A percentile compares a stretch with the other conserved stretches of the same genome.
Evolutionary conservation across 2,888 invertebrate species (phyloP).

Genomic region (Neria commutata): DNA sequence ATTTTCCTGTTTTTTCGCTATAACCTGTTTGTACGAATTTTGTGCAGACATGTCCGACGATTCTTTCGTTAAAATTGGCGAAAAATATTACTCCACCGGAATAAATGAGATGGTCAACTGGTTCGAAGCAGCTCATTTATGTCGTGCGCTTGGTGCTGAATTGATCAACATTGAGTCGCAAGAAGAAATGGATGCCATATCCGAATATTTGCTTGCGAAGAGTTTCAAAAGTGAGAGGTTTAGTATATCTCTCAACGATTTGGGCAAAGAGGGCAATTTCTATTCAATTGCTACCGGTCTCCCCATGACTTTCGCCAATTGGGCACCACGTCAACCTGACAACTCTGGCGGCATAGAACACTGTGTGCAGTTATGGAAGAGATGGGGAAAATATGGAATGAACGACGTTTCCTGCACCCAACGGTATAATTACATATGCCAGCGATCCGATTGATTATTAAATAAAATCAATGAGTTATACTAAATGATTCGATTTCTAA

Average conservation of each 20-base stretch:
- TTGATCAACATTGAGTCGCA: conserved; percentile 27
- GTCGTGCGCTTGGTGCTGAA: conserved; percentile 27
- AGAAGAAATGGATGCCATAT: conserved; percentile 22
- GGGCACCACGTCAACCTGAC: conserved; percentile 42
- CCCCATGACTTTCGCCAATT: conserved; percentile 24
- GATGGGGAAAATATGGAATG: background rate
- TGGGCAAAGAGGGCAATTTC: conserved; percentile 29
- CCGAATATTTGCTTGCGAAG: conserved; percentile 18
- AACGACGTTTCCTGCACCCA: background rate
- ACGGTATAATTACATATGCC: background rate
- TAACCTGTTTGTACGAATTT: too few relatives aligned
- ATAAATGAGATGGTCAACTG: conserved; percentile 31
- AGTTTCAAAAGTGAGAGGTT: conserved; percentile 19
- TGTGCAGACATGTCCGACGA: too few relatives aligned
- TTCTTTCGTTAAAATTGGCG: too few relatives aligned
- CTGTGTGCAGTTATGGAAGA: conserved; percentile 32
- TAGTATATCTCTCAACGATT: conserved; percentile 37
- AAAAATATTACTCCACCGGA: background rate
- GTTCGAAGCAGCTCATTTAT: conserved; percentile 29
- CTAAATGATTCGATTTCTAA: too few relatives aligned
- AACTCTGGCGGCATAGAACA: conserved; percentile 30
- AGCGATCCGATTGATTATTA: background rate
- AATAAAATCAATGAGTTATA: background rate
- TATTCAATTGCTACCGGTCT: conserved; percentile 35
- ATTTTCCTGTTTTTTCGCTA: too few relatives aligned